Conservation (phyloP, 1,140 invertebrate genomes). For the Cecropterus lyciades region DNA sequence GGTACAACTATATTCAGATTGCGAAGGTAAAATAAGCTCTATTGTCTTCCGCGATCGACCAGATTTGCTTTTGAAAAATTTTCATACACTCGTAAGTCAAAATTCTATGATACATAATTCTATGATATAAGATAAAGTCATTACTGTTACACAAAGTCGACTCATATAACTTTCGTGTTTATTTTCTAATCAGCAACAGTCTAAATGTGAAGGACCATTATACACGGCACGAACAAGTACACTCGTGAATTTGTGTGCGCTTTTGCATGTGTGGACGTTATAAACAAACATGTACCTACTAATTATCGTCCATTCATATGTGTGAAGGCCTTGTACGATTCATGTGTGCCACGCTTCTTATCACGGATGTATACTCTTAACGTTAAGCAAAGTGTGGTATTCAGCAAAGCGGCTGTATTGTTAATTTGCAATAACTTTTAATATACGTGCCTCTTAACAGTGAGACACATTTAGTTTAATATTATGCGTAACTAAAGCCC, state of each 20-base stretch:
- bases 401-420: conserved; percentile 50
- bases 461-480: conserved; percentile 30
- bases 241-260: conserved; percentile 45
- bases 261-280: conserved; percentile 56
- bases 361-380: conserved; percentile 56
- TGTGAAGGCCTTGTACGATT: conserved; percentile 63
- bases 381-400: conserved; percentile 56
- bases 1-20: conserved; percentile 43
- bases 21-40: conserved; percentile 51
- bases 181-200: conserved; percentile 61
- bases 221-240: conserved; percentile 45
- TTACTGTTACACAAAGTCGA: neutral
- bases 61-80: neutral
- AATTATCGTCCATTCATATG: conserved; percentile 79
- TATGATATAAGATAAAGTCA: conserved; percentile 11
- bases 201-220: conserved; percentile 64
- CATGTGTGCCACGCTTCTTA: conserved; percentile 60
- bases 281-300: conserved; percentile 73
- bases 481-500: conserved; percentile 22
- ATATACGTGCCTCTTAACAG: conserved; percentile 30
- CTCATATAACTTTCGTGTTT: conserved; percentile 21
- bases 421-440: conserved; percentile 57
- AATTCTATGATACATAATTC: neutral
- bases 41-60: conserved; percentile 11
- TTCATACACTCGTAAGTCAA: neutral